Evolutionary conservation across 2,888 invertebrate species (phyloP).

Genomic region (Epistrophella euchroma): DNA sequence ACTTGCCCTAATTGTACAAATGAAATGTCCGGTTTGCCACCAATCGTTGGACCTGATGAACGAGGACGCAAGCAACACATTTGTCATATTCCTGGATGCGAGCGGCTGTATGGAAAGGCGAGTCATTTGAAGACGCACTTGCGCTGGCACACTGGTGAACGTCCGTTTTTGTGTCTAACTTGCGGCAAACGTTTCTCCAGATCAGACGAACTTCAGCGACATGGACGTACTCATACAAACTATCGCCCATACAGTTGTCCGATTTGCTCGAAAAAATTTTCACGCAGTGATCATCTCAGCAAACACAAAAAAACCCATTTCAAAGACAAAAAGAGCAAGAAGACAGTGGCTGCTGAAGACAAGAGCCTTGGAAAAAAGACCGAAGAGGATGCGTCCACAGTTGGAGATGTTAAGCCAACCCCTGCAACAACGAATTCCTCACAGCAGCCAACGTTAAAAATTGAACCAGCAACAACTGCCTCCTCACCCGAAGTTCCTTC

Average conservation of each 20-base stretch:
- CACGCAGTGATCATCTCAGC: constrained; percentile 96
- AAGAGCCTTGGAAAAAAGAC: constrained; percentile 77
- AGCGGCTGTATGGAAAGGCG: constrained; percentile 95
- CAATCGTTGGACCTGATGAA: constrained; percentile 89
- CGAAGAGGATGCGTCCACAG: constrained; percentile 49
- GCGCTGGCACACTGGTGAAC: constrained; percentile 96
- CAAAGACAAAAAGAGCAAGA: constrained; percentile 83
- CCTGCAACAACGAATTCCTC: constrained; percentile 33
- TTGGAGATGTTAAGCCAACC: constrained; percentile 55
- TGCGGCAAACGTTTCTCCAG: constrained; percentile 96
- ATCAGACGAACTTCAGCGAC: constrained; percentile 95
- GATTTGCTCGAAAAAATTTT: constrained; percentile 95
- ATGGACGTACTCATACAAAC: constrained; percentile 94
- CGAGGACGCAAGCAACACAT: constrained; percentile 92
- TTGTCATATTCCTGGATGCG: constrained; percentile 94
- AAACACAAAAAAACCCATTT: constrained; percentile 96
- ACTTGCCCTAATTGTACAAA: constrained; percentile 92
- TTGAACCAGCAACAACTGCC: constrained; percentile 45
- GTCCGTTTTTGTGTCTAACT: constrained; percentile 94
- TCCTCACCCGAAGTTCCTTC: constrained; percentile 57
- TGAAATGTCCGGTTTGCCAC: constrained; percentile 91
- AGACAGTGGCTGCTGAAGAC: constrained; percentile 80
- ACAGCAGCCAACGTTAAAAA: constrained; percentile 44
- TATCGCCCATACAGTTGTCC: constrained; percentile 95
- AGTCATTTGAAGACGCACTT: constrained; percentile 97